Base-by-base conservation (phyloP, 2,797 vertebrate species). In the Argentina silus region DNA sequence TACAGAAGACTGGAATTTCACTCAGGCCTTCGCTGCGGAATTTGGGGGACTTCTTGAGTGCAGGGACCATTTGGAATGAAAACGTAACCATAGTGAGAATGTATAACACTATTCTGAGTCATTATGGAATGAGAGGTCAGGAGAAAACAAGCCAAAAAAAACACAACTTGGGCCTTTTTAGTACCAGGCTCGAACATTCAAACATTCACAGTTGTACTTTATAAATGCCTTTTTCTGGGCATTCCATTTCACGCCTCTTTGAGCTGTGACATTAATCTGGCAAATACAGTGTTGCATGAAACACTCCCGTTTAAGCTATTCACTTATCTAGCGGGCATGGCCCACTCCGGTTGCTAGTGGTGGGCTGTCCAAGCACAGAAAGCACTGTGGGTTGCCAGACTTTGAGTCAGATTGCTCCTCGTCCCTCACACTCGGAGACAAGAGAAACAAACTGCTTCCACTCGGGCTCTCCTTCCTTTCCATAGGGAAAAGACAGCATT, bases 401-500 rank as follows among this genome's bases (percentile, higher is more conserved):
- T 55, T 17, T 10, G 14, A 69, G 51, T 42, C 19, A 11, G 9
- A 5, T 44, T 10, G 72, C 43, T 55, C 12, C 45, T 57, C 15
- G 9, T 74, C 14, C 17, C 51, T 11, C 27, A 43, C 50, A 43
- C n/a, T 9, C 23, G 5, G 27, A 43, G 70, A 79, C 64, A 47
- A 60, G 11, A 72, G 53, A 75, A 56, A 67, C 51, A 48, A 7
- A 66, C 14, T 50, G 1, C 65, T 63, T n/a, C n/a, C 8, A 74
- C 76, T 68, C 63, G 44, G 70, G 62, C 65, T 60, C 3, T 60
- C 17, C 68, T 73, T 72, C 63, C 74, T 62, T 12, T 77, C 17
- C 55, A 23, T 9, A 57, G 6, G n/a, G 62, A 19, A 80, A 82
- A 80, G 36, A 0, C 62, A 43, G 55, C 70, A 72, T 77, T 83